phyloP scores from a whole-genome alignment of 2,113 vertebrate genomes.

The Ictidomys tridecemlineatus region DNA sequence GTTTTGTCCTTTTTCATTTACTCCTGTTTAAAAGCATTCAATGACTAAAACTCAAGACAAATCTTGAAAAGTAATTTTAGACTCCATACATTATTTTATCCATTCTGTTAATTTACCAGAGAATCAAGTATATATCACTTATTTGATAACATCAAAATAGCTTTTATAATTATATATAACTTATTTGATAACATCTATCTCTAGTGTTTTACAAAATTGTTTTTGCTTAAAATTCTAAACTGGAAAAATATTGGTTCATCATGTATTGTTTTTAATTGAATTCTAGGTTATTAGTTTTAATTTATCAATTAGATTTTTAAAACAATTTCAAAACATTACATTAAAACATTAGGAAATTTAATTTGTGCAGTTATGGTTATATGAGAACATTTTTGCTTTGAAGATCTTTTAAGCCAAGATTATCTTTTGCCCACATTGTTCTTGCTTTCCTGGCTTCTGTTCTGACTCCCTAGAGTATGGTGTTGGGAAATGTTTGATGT shows the following conservation, averaged over 20 bases:
- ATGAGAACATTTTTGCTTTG: slow-evolving; percentile 1
- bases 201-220: slow-evolving; percentile 51
- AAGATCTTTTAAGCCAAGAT: slow-evolving; percentile 25
- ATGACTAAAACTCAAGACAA: slow-evolving; percentile 27
- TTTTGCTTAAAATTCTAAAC: slow-evolving; percentile 42
- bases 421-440: not conserved
- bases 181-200: not conserved
- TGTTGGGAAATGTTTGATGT: not conserved
- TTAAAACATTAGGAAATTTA: slow-evolving; percentile 10
- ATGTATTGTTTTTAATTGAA: slow-evolving; percentile 40
- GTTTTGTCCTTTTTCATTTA: slow-evolving; percentile 61
- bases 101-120: slow-evolving; percentile 13
- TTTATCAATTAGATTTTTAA: slow-evolving; percentile 46
- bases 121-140: not conserved
- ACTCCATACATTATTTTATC: not conserved
- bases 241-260: not conserved
- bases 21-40: slow-evolving; percentile 43
- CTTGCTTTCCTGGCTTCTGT: not conserved
- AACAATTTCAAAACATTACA: slow-evolving; percentile 32
- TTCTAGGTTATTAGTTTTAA: slow-evolving; percentile 57
- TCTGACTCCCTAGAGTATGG: not conserved
- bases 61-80: slow-evolving; percentile 65
- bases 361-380: slow-evolving; percentile 13
- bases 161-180: not conserved
- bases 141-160: not conserved